A percentile compares a stretch with the other conserved stretches of the same genome.
These are phyloP conservation scores for Alexandromys fortis DNA, from an alignment of 2,113 vertebrate genomes.

Conservation along the genomic window DNA sequence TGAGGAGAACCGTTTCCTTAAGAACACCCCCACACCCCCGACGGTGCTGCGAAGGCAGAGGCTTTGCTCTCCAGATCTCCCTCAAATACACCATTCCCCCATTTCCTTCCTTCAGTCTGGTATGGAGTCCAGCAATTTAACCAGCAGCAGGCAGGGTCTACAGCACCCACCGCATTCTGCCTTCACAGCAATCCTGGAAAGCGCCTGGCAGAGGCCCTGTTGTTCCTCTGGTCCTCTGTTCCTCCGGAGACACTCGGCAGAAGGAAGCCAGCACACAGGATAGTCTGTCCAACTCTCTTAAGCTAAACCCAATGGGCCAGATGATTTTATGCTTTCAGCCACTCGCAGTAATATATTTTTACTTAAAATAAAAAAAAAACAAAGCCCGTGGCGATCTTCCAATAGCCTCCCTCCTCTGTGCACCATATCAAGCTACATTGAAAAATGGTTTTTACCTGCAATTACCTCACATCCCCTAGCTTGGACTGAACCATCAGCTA, in stretches of 20 bases:
- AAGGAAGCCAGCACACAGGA: not conserved
- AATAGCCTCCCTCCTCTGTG: not conserved
- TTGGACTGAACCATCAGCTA: not conserved
- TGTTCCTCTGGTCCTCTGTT: not conserved
- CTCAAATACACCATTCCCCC: conserved; percentile 69
- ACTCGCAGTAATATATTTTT: conserved; percentile 7
- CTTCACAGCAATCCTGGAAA: conserved; percentile 72
- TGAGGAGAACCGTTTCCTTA: conserved; percentile 75
- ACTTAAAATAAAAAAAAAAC: conserved; percentile 16
- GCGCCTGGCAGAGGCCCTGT: conserved; percentile 59
- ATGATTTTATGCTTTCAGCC: conserved; percentile 2
- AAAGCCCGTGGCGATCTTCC: not conserved
- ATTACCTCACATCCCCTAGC: not conserved
- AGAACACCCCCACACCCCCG: conserved; percentile 56
- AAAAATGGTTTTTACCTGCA: not conserved
- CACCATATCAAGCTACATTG: not conserved
- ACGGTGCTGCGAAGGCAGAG: conserved; percentile 26
- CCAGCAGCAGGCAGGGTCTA: conserved; percentile 69
- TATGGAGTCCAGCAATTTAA: conserved; percentile 68
- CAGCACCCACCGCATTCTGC: conserved; percentile 64
- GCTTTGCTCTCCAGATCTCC: conserved; percentile 63
- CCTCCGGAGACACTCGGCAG: not conserved
- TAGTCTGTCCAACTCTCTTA: conserved; percentile 36
- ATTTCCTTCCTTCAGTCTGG: conserved; percentile 76
- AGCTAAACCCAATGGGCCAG: conserved; percentile 65